Conservation (phyloP, 2,888 invertebrate species). For the Allygus modestus region DNA sequence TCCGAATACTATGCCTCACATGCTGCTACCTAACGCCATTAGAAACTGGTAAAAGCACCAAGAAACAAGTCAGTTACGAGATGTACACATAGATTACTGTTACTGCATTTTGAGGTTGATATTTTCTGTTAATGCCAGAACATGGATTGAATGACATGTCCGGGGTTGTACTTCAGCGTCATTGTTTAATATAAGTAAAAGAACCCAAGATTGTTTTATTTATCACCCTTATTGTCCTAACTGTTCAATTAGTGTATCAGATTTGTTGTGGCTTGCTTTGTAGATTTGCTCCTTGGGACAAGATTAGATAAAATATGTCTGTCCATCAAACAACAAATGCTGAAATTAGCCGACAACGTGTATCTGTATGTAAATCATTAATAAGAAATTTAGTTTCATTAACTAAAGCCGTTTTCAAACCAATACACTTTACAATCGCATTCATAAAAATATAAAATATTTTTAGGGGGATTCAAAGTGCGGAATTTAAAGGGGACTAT, state of each 20-base stretch:
- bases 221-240: not conserved
- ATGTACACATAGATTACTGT: conserved; percentile 28
- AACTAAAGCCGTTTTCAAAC: too few relatives aligned
- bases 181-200: conserved; percentile 54
- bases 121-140: conserved; percentile 15
- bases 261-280: not conserved
- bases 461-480: too few relatives aligned
- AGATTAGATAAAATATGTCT: too few relatives aligned
- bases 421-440: too few relatives aligned
- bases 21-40: not conserved
- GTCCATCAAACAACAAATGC: too few relatives aligned
- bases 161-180: conserved; percentile 50
- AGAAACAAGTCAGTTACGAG: not conserved
- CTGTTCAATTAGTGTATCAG: not conserved
- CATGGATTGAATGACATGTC: conserved; percentile 29
- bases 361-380: too few relatives aligned
- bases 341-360: too few relatives aligned
- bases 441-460: too few relatives aligned
- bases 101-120: conserved; percentile 12
- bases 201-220: conserved; percentile 1
- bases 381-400: too few relatives aligned
- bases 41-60: not conserved
- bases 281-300: not conserved
- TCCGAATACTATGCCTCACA: too few relatives aligned
- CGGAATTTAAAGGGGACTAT: too few relatives aligned